Conservation (phyloP, 2,113 vertebrate genomes). For the Pseudopodoces humilis region DNA sequence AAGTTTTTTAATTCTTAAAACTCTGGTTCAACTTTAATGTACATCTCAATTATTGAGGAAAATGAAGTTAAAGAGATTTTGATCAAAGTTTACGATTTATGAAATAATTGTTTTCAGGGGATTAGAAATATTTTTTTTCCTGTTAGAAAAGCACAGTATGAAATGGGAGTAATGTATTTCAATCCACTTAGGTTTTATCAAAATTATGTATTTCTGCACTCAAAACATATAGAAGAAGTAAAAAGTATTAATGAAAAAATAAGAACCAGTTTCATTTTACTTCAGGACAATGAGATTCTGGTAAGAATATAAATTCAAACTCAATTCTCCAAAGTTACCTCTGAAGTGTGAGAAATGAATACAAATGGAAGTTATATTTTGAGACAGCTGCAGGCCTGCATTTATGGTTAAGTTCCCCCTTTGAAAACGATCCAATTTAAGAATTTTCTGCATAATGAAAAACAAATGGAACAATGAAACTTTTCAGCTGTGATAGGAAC, state of each 20-base stretch:
- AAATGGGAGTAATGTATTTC: neutral
- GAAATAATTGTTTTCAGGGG: neutral
- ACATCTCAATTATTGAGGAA: neutral
- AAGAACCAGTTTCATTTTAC: neutral
- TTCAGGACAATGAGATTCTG: neutral
- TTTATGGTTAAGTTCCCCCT: slow-evolving; percentile 36
- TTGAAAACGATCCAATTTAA: slow-evolving; percentile 64
- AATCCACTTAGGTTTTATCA: neutral
- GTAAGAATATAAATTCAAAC: neutral
- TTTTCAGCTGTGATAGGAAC: slow-evolving; percentile 17
- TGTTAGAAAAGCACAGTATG: neutral
- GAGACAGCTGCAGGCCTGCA: slow-evolving; percentile 48
- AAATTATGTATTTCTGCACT: neutral
- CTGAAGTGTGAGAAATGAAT: neutral
- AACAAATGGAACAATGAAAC: slow-evolving; percentile 63
- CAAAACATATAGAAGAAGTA: neutral
- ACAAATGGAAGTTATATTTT: slow-evolving; percentile 28
- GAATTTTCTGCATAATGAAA: slow-evolving; percentile 61
- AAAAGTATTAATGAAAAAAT: neutral
- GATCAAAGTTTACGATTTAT: neutral
- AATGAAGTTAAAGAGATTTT: neutral
- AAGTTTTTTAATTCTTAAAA: neutral
- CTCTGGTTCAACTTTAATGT: neutral
- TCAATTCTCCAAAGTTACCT: neutral
- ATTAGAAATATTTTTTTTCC: neutral